phyloP scores from a whole-genome alignment of 2,113 vertebrate genomes.

The Thamnophis sirtalis region DNA sequence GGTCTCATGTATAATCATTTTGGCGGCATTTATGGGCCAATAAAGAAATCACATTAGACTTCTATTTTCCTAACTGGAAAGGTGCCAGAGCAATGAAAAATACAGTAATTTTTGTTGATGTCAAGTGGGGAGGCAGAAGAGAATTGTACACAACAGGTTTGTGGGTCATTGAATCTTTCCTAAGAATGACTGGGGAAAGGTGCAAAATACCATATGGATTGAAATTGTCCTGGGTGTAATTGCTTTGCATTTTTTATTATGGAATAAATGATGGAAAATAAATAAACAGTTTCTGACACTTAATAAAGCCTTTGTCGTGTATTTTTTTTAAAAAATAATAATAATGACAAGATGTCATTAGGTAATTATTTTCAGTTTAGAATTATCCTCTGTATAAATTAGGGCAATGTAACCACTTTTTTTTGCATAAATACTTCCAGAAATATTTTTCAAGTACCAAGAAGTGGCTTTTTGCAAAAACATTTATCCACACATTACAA shows the following conservation, averaged over 20 bases:
- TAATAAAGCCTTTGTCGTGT: background rate
- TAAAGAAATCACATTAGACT: slow-evolving; percentile 34
- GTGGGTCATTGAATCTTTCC: slow-evolving; percentile 1
- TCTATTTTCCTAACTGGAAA: slow-evolving; percentile 26
- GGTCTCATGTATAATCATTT: slow-evolving; percentile 17
- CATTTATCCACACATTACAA: background rate
- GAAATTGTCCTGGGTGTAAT: background rate
- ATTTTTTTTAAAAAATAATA: background rate
- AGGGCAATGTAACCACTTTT: background rate
- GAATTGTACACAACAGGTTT: background rate
- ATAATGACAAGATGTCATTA: background rate
- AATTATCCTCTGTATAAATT: background rate
- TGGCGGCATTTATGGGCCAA: background rate
- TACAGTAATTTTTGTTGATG: slow-evolving; percentile 5
- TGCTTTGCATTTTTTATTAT: background rate
- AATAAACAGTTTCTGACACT: background rate
- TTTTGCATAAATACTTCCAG: background rate
- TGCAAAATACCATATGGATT: slow-evolving; percentile 9
- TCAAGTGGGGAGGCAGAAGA: background rate
- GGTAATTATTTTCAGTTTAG: background rate
- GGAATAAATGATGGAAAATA: background rate
- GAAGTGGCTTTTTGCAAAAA: background rate
- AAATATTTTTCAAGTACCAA: background rate
- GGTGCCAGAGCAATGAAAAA: slow-evolving; percentile 30
- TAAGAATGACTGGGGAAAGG: slow-evolving; percentile 5